These are phyloP conservation scores for Antedon mediterranea DNA, from an alignment of 53 echinoderm and acorn worm genomes.

Conservation along the genomic window DNA sequence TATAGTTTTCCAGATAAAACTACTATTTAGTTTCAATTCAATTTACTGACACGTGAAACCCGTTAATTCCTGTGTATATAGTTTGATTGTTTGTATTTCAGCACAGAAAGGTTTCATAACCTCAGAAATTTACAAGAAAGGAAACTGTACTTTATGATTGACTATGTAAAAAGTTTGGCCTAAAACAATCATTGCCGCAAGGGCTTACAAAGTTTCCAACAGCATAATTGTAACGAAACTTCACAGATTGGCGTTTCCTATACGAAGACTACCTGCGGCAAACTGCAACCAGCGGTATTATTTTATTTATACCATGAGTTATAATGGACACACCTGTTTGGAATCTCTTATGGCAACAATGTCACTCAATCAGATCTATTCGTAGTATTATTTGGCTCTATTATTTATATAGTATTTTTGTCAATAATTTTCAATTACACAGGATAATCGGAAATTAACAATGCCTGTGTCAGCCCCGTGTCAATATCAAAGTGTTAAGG, in stretches of 20 bases:
- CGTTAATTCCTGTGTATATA: too few species aligned
- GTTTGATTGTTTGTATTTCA: too few species aligned
- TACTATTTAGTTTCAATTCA: too few species aligned
- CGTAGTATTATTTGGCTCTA: neutral
- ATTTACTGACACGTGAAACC: too few species aligned
- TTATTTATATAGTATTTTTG: neutral
- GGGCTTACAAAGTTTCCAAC: neutral
- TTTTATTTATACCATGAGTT: neutral
- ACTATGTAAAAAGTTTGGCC: neutral
- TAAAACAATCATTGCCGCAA: neutral
- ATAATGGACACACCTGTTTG: neutral
- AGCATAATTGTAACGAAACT: neutral
- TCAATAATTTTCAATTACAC: neutral
- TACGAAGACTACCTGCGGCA: neutral
- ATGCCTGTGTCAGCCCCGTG: neutral
- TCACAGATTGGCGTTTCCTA: neutral
- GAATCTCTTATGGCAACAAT: neutral
- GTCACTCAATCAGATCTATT: neutral
- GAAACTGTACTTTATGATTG: neutral
- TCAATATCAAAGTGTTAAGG: neutral
- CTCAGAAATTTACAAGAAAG: neutral
- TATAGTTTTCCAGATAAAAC: too few species aligned
- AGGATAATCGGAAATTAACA: neutral
- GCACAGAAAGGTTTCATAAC: too few species aligned
- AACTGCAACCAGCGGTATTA: neutral